Evolutionary conservation across 2,797 vertebrate genomes (phyloP), one percentile per base, ranked within the genome.

Genomic region (Orientallactaga sibirica): DNA sequence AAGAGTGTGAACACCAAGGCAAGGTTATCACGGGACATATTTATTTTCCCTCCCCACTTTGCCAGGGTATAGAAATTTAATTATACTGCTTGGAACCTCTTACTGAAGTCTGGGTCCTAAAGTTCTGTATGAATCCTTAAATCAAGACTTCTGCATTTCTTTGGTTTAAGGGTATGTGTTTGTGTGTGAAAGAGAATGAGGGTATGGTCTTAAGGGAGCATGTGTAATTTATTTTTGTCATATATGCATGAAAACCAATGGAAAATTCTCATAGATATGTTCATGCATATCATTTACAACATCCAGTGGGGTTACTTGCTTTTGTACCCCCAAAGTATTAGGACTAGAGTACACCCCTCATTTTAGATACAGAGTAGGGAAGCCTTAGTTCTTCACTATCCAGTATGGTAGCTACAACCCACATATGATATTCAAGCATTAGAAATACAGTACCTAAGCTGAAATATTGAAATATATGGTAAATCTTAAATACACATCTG

Each of bases 161-260:
- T 73, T 11, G 41, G 5, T 73, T 55, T 66, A 3, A n/a, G 18
- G 24, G 15, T 24, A 5, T 11, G 9, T 58, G 2, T 48, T 48
- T 48, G 48, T 7, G 2, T 33, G 33, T 27, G 25, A 20, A 12
- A 41, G n/a, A 67, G 2, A 33, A 16, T 14, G 55, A 58, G 7
- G 15, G 55, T 58, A 25, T 41, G 3, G 16, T 14, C 5, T 85
- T 83, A 88, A 74, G 6, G 20, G 3, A 19, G 3, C 5, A 55
- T 7, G 10, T 52, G 33, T 55, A 29, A 58, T 19, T 84, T 27
- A 2, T 73, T 24, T 77, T 64, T 33, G 70, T 24, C 18, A 88
- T 68, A 19, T 80, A 64, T 52, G 7, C 18, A 55, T 96, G 19
- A 78, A 93, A 93, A 86, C 7, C 43, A 61, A 91, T 48, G 43